Evolutionary conservation across 2,888 invertebrate species (phyloP).

Genomic region (Odontocolon sp.): DNA sequence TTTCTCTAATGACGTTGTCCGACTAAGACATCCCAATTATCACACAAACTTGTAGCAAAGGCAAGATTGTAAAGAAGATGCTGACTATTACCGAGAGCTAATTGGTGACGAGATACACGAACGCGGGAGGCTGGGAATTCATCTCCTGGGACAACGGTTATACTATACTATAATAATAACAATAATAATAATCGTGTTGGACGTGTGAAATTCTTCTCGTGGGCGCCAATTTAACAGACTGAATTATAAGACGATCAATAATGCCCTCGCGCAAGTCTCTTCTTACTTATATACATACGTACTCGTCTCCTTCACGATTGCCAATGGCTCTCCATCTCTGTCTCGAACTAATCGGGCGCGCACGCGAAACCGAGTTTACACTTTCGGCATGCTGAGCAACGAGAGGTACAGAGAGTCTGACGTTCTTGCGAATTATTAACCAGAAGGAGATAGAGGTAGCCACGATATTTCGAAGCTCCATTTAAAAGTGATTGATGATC

Average conservation of each 20-base stretch:
- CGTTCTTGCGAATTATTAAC: conserved; percentile 60
- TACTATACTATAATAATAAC: conserved; percentile 4
- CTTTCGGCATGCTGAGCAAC: conserved; percentile 46
- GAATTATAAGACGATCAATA: conserved; percentile 63
- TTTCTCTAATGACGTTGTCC: no score
- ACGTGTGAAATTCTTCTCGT: conserved; percentile 54
- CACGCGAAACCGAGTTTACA: conserved; percentile 53
- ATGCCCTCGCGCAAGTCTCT: conserved; percentile 49
- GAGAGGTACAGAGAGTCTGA: conserved; percentile 31
- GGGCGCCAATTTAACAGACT: conserved; percentile 53
- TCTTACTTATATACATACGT: conserved; percentile 28
- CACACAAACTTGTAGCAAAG: no score
- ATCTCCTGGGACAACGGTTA: conserved; percentile 18
- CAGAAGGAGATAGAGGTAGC: conserved; percentile 50
- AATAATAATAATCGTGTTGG: conserved; percentile 41
- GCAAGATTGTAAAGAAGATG: no score
- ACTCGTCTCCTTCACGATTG: conserved; percentile 29
- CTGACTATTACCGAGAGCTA: neutral
- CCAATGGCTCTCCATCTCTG: conserved; percentile 5
- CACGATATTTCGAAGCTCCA: conserved; percentile 61
- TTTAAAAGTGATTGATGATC: conserved; percentile 66
- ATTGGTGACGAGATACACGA: neutral
- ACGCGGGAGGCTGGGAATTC: neutral
- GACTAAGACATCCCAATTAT: no score
- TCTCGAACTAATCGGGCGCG: conserved; percentile 46